Conservation (phyloP, 2,797 vertebrate genomes). For the Melanotaenia boesemani region DNA sequence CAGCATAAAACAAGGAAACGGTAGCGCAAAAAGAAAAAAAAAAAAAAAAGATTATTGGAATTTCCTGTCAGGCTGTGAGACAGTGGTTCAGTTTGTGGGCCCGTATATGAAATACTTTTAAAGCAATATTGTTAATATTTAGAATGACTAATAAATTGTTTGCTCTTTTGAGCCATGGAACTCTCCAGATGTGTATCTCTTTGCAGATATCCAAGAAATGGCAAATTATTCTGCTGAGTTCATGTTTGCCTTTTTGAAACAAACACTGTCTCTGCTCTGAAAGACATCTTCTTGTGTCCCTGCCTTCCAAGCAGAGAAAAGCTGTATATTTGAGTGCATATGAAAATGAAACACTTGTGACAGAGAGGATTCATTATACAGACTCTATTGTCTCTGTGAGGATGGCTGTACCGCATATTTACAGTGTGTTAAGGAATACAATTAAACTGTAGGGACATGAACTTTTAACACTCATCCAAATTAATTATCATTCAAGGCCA, state of each 20-base stretch:
- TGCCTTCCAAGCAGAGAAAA: conserved; percentile 49
- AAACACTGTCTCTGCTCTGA: conserved; percentile 39
- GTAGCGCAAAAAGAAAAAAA: background rate
- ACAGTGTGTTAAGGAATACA: conserved; percentile 22
- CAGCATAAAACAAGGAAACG: conserved; percentile 27
- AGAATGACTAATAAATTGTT: conserved; percentile 39
- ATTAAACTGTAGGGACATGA: conserved; percentile 21
- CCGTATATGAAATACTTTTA: conserved; percentile 8
- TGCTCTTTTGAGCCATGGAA: conserved; percentile 30
- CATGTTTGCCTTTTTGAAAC: conserved; percentile 56
- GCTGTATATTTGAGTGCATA: conserved; percentile 39
- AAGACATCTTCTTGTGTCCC: conserved; percentile 28
- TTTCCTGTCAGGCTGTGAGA: conserved; percentile 27
- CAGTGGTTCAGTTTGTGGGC: background rate
- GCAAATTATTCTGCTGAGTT: conserved; percentile 49
- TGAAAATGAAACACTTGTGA: conserved; percentile 21
- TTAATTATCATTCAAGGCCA: conserved; percentile 41
- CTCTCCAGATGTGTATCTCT: conserved; percentile 45
- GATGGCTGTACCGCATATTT: conserved; percentile 17
- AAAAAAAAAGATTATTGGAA: conserved; percentile 8
- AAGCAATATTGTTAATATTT: conserved; percentile 52
- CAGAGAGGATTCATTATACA: conserved; percentile 28
- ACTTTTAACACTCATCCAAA: conserved; percentile 41
- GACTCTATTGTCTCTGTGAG: conserved; percentile 36
- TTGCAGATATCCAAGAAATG: conserved; percentile 41